phyloP scores from a whole-genome alignment of 2,888 invertebrate genomes.

The Tholera decimalis region DNA sequence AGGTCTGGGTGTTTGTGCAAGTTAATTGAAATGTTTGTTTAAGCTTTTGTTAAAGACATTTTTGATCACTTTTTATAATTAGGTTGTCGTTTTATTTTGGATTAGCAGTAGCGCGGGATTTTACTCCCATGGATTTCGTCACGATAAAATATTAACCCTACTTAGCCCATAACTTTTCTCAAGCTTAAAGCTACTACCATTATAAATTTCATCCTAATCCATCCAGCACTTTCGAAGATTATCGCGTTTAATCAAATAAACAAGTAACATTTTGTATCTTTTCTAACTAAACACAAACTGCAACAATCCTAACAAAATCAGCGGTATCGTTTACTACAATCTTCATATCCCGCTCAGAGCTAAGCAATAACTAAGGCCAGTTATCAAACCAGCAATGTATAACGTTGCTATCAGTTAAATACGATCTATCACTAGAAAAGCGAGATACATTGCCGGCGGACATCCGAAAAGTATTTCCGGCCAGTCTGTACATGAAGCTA shows the following conservation, averaged over 20 bases:
- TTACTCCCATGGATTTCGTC: too few species aligned
- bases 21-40: neutral
- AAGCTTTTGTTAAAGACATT: neutral
- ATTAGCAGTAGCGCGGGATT: too few species aligned
- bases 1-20: too few species aligned
- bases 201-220: too few species aligned
- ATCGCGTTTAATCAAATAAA: too few species aligned
- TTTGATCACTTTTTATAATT: neutral
- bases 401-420: constrained; percentile 62
- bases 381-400: constrained; percentile 52
- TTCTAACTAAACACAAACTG: constrained; percentile 13
- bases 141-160: too few species aligned
- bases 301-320: constrained; percentile 23
- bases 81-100: too few species aligned
- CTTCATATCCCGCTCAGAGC: constrained; percentile 38
- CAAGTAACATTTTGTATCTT: too few species aligned
- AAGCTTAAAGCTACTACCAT: too few species aligned
- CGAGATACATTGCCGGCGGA: constrained; percentile 78
- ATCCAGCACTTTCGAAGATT: too few species aligned
- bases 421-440: constrained; percentile 69
- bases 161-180: too few species aligned
- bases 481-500: constrained; percentile 71
- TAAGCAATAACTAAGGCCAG: constrained; percentile 39
- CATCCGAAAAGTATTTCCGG: constrained; percentile 84
- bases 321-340: constrained; percentile 32